Percentiles rank a stretch among this genome's conserved stretches.
Evolutionary conservation across 2,888 invertebrate species (phyloP).

Genomic region (Acanthopleura granulata): DNA sequence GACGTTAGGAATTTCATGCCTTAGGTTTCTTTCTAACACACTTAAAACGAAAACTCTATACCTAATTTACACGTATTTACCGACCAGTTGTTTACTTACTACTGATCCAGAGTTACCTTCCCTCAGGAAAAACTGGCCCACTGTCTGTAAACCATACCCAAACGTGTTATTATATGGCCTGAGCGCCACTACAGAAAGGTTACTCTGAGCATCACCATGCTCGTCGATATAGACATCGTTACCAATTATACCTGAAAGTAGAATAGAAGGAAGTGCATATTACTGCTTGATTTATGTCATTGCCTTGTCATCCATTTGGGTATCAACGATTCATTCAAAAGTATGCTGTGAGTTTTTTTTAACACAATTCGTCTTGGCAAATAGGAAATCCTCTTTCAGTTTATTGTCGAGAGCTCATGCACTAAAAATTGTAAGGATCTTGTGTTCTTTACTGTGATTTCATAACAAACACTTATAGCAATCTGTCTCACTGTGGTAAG

Average conservation of each 20-base stretch:
- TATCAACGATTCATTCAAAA: no score
- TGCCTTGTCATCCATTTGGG: no score
- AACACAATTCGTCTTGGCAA: no score
- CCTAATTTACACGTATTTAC: no score
- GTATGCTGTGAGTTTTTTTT: no score
- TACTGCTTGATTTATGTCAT: no score
- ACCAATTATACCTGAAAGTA: constrained; percentile 86
- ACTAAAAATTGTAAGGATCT: not conserved
- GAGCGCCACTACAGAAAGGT: constrained; percentile 84
- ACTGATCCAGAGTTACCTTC: not conserved
- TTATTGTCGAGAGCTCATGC: not conserved
- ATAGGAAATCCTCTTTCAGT: no score
- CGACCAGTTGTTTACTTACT: not conserved
- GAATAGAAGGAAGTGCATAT: not conserved
- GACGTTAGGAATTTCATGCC: no score
- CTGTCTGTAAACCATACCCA: not conserved
- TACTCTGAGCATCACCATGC: constrained; percentile 90
- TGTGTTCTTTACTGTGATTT: not conserved
- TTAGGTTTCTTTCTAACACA: no score
- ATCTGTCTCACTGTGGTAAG: constrained; percentile 61
- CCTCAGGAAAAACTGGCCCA: not conserved
- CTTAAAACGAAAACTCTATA: no score
- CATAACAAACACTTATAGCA: constrained; percentile 1
- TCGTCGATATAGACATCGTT: constrained; percentile 88
- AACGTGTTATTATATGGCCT: not conserved